Evolutionary conservation across 2,113 vertebrate species (phyloP), one percentile per base, ranked within the genome.

Genomic region (Dipodomys stephensi): DNA sequence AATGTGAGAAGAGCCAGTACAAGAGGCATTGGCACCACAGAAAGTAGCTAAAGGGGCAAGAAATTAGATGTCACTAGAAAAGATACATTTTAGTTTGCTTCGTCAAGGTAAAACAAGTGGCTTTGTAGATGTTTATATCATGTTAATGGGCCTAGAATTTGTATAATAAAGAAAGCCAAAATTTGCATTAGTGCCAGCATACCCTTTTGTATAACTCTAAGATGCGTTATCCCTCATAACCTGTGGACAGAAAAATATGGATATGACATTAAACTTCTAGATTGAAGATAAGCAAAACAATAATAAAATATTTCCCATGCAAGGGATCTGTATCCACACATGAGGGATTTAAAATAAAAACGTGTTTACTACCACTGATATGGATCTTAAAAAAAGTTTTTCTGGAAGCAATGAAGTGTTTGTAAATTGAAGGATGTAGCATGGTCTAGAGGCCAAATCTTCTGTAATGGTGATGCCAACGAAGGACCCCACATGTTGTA

Each of bases 91-190:
- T 85, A 6, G 69, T 67, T n/a, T 20, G 0, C 30, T 78, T 83
- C 64, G 93, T 93, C 71, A 89, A 89, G 68, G 80, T 46, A 93
- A 91, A 90, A 72, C 15, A 73, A 72, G 71, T 79, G 74, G 68
- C 30, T 89, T 81, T 60, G 6, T 64, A 39, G 8, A 32, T 88
- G 3, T 69, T 67, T 94, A 83, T n/a, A 16, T 23, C 19, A 39
- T 94, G 15, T 91, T 87, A 85, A 62, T 87, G 73, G 78, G 77
- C 49, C 53, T 49, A 81, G 1, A 28, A 23, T 92, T 82, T n/a
- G 6, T 84, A 69, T 44, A 13, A 25, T 71, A 49, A 49, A 49
- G 49, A 92, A 94, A 92, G 27, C 4, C 49, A 16, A 95, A 96
- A 85, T 23, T 88, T 28, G 77, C 76, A 11, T 44, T 78, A 73